Base-by-base conservation (phyloP, 53 echinoderm and acorn worm genomes). In the Zoroaster sp. region DNA sequence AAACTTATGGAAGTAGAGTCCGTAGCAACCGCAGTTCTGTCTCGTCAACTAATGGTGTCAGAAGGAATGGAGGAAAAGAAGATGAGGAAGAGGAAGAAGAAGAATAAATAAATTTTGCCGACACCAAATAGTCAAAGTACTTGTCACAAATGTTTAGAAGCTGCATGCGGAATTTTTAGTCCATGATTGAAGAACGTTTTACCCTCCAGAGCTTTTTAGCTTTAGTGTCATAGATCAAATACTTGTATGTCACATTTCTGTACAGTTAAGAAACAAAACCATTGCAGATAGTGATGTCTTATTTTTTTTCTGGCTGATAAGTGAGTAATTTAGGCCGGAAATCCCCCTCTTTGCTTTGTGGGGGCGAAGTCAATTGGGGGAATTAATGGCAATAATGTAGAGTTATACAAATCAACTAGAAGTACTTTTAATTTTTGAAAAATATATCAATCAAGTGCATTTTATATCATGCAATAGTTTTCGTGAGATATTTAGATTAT, bases 331-430 rank as follows among this genome's bases (percentile, higher is more conserved):
- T 85, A 85, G 85, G 85, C 85, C 55, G 66, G 14, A 83, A 65
- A n/a, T 18, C 38, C 51, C 71, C 85, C 70, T 12, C 69, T 17
- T 69, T 85, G 85, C 85, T 85, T 85, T 85, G 85, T 85, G 85
- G 85, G 85, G 85, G 85, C 85, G 85, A 47, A 85, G 85, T 70
- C n/a, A 42, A 3, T 4, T 69, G 72, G 85, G 85, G 85, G 70
- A 59, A 85, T 30, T 35, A 21, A 71, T 47, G 70, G 85, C 85
- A 85, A 72, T 72, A 70, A 3, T 81, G 38, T 67, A 20, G 44
- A 35, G 47, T 85, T 49, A 35, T 41, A 44, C 6, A 20, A 38
- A 40, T 25, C 18, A 1, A 31, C 15, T 78, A 77, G 77, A 45
- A 85, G 49, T 47, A 70, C 85, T 85, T 70, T 52, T 23, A 47